Evolutionary conservation across 2,113 vertebrate genomes (phyloP), one percentile per base, ranked within the genome.

Genomic region (Columba janthina): DNA sequence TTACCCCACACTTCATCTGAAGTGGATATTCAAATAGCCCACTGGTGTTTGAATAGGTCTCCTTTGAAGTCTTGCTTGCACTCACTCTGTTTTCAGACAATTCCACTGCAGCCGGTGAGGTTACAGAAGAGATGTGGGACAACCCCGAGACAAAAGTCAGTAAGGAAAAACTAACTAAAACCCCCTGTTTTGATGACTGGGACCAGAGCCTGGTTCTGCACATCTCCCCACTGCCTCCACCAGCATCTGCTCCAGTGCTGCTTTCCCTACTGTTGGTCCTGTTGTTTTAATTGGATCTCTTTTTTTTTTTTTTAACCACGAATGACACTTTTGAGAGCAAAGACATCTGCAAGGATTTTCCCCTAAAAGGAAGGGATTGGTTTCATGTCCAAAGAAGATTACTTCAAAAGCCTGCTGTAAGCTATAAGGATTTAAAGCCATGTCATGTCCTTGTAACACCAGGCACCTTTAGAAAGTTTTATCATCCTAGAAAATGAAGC

Each of bases 301-400:
- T 53, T 66, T 14, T 12, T 29, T 29, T 60, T 44, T 34, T 74
- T n/a, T 42, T 4, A 74, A 29, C 13, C 42, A 46, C 4, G 58
- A 87, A 50, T 5, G 5, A 73, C 32, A 44, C 58, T 57, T 87
- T 28, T 18, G 58, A 90, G 62, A 87, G 31, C 62, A 88, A 75
- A 93, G 53, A 34, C 7, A 91, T 58, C 53, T 6, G 2, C 57
- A 56, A 84, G 51, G 29, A 32, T 69, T 67, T 67, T 74, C 42
- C 61, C 48, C 53, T 75, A 26, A 91, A 94, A 61, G 44, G 51
- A 89, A 80, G n/a, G 51, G 71, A 65, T 95, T 75, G 57, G 56
- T 91, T 88, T 85, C 77, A 79, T 40, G 48, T 83, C 57, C 76
- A 71, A 75, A 81, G 80, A 51, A 82, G 89, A 93, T 74, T 78